Evolutionary conservation across 1,140 invertebrate species (phyloP), one percentile per base, ranked within the genome.

Genomic region (Bombus superbus): DNA sequence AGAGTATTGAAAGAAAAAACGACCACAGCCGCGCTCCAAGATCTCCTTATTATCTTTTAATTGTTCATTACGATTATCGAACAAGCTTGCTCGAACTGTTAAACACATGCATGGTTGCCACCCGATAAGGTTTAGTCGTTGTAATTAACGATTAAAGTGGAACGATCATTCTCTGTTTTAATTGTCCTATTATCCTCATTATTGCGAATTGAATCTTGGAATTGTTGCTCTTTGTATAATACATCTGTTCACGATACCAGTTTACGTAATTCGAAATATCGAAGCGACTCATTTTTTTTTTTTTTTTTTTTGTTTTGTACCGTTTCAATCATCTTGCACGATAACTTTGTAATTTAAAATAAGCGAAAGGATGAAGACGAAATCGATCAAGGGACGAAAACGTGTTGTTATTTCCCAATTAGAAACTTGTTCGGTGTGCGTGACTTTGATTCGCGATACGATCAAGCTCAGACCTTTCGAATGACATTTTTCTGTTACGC

Each of bases 371-470:
- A 42, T 62, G 47, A 38, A 38, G 9, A 35, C 1, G 9, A 6
- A 78, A 57, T 35, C 3, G 57, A 47, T 8, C 22, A 18, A 8
- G 0, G 25, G 13, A 3, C 1, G 18, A 47, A 28, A 40, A 53
- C 42, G 28, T 64, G 47, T 53, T 66, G 53, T 81, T 73, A 81
- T 8, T 35, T 11, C 32, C n/a, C 15, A 79, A 84, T 84, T 84
- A 64, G 5, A 35, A 38, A 28, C n/a, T 9, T 11, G 53, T 62
- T 40, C 25, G 18, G 15, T 1, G 42, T 81, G 78, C 79, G 71
- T 81, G 83, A 85, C 79, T 68, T 35, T 68, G 38, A 18, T 32
- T 38, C 38, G 44, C 13, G 83, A 85, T 85, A 81, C 28, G 59
- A 85, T 85, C 75, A 40, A n/a, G 3, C n/a, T 25, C 44, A 66